Conservation (phyloP, 1,140 invertebrate genomes). For the Fopius arisanus region DNA sequence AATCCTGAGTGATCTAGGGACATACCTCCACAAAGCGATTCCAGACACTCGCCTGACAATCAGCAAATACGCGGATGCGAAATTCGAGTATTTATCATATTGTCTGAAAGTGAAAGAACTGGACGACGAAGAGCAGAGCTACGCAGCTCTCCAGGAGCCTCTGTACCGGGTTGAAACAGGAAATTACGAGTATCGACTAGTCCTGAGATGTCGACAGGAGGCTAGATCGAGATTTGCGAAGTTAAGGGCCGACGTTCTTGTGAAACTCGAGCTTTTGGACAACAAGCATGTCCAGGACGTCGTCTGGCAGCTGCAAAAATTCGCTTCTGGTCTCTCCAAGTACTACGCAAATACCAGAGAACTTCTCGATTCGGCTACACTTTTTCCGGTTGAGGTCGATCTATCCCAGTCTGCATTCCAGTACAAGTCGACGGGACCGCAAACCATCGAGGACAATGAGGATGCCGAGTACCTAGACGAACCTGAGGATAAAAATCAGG, state of each 20-base stretch:
- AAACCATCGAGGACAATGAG: slow-evolving; percentile 50
- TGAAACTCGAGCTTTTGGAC: slow-evolving; percentile 96
- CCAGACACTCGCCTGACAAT: slow-evolving; percentile 98
- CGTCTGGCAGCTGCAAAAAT: slow-evolving; percentile 82
- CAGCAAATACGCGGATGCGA: slow-evolving; percentile 96
- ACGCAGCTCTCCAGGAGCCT: slow-evolving; percentile 93
- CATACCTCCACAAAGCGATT: slow-evolving; percentile 96
- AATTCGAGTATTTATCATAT: slow-evolving; percentile 98
- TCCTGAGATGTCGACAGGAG: slow-evolving; percentile 94
- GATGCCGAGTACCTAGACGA: slow-evolving; percentile 51
- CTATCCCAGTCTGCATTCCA: slow-evolving; percentile 90
- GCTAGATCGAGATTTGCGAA: slow-evolving; percentile 90
- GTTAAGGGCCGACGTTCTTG: slow-evolving; percentile 91
- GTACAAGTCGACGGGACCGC: slow-evolving; percentile 76
- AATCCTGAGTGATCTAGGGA: slow-evolving; percentile 91
- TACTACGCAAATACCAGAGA: slow-evolving; percentile 74
- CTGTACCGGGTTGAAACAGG: slow-evolving; percentile 97
- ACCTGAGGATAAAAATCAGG: not conserved
- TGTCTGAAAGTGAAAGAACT: slow-evolving; percentile 98
- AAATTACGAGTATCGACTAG: slow-evolving; percentile 97
- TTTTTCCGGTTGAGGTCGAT: slow-evolving; percentile 98
- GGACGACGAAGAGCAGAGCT: slow-evolving; percentile 98
- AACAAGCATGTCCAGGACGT: slow-evolving; percentile 97
- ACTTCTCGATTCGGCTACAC: slow-evolving; percentile 75
- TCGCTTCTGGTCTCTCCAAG: slow-evolving; percentile 81